These are phyloP conservation scores for Spizaetus ornatus DNA, from an alignment of 2,113 vertebrate genomes.

Conservation along the genomic window DNA sequence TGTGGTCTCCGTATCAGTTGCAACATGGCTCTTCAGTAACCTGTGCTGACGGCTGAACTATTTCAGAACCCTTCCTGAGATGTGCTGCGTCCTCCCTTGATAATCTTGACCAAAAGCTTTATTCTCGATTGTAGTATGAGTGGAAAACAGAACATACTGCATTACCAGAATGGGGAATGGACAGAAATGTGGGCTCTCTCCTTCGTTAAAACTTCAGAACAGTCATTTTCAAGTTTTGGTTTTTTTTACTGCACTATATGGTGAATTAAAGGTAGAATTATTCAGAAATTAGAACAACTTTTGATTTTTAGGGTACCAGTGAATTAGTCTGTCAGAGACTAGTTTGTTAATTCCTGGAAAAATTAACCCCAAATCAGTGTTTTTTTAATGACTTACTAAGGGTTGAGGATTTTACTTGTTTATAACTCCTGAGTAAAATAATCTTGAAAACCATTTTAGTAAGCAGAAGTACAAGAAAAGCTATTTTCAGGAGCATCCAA, in stretches of 20 bases:
- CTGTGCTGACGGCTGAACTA: neutral
- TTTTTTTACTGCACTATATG: neutral
- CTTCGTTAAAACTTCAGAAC: neutral
- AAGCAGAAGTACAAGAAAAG: neutral
- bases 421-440: neutral
- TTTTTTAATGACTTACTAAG: neutral
- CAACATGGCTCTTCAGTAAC: neutral
- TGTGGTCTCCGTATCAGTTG: neutral
- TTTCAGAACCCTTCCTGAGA: neutral
- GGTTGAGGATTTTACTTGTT: neutral
- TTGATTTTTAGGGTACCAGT: neutral
- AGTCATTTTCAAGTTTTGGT: neutral
- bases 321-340: neutral
- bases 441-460: neutral
- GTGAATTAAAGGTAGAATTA: neutral
- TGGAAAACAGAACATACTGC: neutral
- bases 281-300: neutral
- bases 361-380: neutral
- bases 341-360: neutral
- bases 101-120: neutral
- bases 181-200: neutral
- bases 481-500: neutral
- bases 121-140: neutral
- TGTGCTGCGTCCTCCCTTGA: neutral
- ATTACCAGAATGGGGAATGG: neutral